Conservation (phyloP, 2,888 invertebrate species). For the Netelia virgata region DNA sequence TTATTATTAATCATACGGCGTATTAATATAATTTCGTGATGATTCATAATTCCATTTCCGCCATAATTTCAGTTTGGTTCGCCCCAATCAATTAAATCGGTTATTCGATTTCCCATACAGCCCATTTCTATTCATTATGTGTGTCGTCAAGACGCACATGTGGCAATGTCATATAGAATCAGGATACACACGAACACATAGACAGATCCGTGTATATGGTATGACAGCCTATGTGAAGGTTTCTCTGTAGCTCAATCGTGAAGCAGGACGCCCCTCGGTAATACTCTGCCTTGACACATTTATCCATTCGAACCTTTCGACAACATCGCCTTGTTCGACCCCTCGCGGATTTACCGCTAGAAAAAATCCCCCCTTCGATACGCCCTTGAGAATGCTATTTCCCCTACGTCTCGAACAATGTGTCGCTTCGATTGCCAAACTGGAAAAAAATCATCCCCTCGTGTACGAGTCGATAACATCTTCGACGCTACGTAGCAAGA, state of each 20-base stretch:
- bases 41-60: background rate
- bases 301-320: conserved; percentile 41
- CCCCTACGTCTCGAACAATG: conserved; percentile 3
- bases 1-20: background rate
- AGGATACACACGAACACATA: background rate
- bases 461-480: background rate
- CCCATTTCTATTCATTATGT: conserved; percentile 42
- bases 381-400: conserved; percentile 38
- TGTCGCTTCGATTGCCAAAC: background rate
- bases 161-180: background rate
- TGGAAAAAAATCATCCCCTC: background rate
- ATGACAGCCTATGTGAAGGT: conserved; percentile 1
- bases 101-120: conserved; percentile 21
- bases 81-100: conserved; percentile 36
- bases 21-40: background rate
- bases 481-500: background rate
- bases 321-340: conserved; percentile 42
- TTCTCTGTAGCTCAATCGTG: conserved; percentile 52
- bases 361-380: conserved; percentile 30
- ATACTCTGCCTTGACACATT: conserved; percentile 65
- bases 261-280: conserved; percentile 59
- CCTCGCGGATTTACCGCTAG: conserved; percentile 22
- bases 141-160: conserved; percentile 23
- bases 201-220: background rate
- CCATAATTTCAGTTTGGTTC: conserved; percentile 7